Conservation (phyloP, 2,797 vertebrate species). For the Xyrichtys novacula region DNA sequence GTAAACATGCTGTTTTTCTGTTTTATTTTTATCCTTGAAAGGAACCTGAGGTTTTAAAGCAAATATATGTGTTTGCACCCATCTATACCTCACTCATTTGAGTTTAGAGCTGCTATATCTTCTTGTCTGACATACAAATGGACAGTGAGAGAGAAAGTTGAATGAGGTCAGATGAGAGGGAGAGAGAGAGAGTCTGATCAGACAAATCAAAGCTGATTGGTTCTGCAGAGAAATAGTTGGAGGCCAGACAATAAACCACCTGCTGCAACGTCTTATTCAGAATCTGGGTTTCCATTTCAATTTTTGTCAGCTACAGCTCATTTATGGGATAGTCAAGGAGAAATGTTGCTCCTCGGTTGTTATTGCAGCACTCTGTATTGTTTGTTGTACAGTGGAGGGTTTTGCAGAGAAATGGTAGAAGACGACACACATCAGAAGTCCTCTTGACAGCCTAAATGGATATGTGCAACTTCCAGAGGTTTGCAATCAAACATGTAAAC, state of each 20-base stretch:
- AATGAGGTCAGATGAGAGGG: slow-evolving; percentile 16
- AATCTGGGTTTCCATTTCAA: slow-evolving; percentile 5
- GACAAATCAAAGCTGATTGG: slow-evolving; percentile 50
- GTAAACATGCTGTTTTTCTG: not conserved
- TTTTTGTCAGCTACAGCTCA: slow-evolving; percentile 7
- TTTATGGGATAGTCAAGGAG: not conserved
- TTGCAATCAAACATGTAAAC: not conserved
- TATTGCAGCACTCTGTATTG: not conserved
- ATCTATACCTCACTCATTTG: not conserved
- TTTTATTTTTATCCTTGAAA: not conserved
- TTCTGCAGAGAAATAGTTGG: slow-evolving; percentile 21
- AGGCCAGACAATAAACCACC: not conserved
- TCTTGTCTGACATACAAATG: not conserved
- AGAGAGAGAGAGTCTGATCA: slow-evolving; percentile 33
- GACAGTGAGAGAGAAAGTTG: not conserved
- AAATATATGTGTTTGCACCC: not conserved
- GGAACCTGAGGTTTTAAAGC: not conserved
- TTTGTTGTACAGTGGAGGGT: slow-evolving; percentile 1
- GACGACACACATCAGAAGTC: not conserved
- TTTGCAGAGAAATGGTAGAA: not conserved
- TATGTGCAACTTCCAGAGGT: not conserved
- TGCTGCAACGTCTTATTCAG: not conserved
- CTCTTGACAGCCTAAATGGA: not conserved
- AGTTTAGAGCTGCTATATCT: slow-evolving; percentile 16
- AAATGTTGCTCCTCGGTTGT: not conserved